These are phyloP conservation scores for Ursus arctos DNA, from an alignment of 2,113 vertebrate species.

Conservation along the genomic window DNA sequence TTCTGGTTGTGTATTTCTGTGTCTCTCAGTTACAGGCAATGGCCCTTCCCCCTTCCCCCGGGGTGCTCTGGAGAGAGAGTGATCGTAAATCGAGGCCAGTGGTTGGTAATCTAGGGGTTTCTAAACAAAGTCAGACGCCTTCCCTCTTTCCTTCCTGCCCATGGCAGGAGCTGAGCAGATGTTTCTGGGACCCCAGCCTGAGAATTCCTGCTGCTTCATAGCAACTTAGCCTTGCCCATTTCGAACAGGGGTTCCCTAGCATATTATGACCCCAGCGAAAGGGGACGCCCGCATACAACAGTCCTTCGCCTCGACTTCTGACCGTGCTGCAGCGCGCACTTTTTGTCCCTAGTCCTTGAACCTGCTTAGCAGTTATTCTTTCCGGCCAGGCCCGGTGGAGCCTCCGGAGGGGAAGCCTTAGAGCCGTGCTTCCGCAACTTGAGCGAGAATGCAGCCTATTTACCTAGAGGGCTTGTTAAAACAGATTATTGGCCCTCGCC, in stretches of 20 bases:
- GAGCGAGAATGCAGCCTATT: not conserved
- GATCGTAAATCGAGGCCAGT: not conserved
- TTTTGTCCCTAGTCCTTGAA: not conserved
- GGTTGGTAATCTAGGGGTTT: not conserved
- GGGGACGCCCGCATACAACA: not conserved
- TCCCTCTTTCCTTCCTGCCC: not conserved
- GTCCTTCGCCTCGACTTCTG: not conserved
- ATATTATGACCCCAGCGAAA: not conserved
- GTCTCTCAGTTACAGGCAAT: not conserved
- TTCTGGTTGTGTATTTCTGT: not conserved
- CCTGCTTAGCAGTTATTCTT: not conserved
- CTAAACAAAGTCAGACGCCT: not conserved
- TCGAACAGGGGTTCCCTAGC: not conserved
- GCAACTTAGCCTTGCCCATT: not conserved
- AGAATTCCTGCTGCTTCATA: not conserved
- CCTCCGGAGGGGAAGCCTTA: not conserved
- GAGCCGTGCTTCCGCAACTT: not conserved
- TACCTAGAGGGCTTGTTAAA: not conserved
- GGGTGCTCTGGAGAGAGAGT: no score
- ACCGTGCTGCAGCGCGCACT: not conserved
- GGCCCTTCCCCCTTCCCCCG: rapidly evolving
- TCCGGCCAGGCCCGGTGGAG: not conserved
- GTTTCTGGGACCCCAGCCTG: not conserved
- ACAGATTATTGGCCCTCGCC: not conserved
- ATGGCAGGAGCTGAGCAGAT: not conserved